phyloP scores from a whole-genome alignment of 1,140 invertebrate genomes.

The Bombus pyrosoma region DNA sequence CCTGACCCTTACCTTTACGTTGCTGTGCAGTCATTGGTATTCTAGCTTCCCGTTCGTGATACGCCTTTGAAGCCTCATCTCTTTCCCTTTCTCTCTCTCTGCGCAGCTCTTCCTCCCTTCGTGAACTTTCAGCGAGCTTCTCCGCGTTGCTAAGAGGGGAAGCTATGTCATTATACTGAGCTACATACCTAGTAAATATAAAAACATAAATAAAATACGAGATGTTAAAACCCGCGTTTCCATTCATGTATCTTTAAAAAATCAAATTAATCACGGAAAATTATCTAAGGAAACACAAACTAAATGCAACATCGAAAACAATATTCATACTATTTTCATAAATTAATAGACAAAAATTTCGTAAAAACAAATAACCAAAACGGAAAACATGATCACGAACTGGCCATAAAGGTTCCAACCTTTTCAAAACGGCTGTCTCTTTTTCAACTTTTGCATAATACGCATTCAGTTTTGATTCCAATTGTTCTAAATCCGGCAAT shows the following conservation, averaged over 20 bases:
- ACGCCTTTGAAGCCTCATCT: constrained; percentile 77
- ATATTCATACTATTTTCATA: not conserved
- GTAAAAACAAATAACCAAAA: constrained; percentile 42
- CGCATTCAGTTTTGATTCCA: constrained; percentile 89
- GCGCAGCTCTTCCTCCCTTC: constrained; percentile 79
- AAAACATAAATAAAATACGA: constrained; percentile 72
- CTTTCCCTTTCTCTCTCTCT: constrained; percentile 78
- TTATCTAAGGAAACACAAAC: not conserved
- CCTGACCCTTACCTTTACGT: constrained; percentile 76
- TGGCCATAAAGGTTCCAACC: constrained; percentile 73
- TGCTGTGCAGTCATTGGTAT: constrained; percentile 74
- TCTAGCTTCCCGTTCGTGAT: constrained; percentile 79
- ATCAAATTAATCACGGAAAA: not conserved
- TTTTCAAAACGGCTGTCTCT: constrained; percentile 83
- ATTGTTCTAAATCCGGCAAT: constrained; percentile 88
- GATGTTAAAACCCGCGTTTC: constrained; percentile 54
- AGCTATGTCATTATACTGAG: constrained; percentile 81
- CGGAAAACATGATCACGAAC: constrained; percentile 21
- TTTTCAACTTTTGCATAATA: constrained; percentile 91
- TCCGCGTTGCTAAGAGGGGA: constrained; percentile 82
- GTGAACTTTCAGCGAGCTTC: constrained; percentile 77
- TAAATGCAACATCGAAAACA: constrained; percentile 23
- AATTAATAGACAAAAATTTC: not conserved
- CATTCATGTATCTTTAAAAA: constrained; percentile 46
- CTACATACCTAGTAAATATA: constrained; percentile 80